Evolutionary conservation across 1,140 invertebrate genomes (phyloP), one percentile per base, ranked within the genome.

Genomic region (Brachionus rotundiformis): DNA sequence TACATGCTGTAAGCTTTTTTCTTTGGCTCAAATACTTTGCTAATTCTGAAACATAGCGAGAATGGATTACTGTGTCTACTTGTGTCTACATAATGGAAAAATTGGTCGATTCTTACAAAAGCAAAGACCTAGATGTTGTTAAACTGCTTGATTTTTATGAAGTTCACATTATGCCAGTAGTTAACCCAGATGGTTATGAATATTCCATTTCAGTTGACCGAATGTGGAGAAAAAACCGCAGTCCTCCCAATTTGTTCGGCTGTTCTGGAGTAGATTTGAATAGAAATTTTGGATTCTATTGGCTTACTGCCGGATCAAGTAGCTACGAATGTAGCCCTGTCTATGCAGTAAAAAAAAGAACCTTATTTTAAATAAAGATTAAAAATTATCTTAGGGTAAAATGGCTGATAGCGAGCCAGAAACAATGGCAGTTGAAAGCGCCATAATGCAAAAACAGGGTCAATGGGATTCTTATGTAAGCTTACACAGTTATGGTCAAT

Each of bases 181-280:
- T 63, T 3, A 82, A 82, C 49, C 81, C 81, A 33, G 81, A 82
- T 19, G 81, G 81, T 8, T 82, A 82, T n/a, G 47, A 75, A 33
- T 75, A 75, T 71, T n/a, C n/a, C 8, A 63, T 36, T 49, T 27
- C 19, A 16, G 27, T 29, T 5, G 31, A 54, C 31, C 47, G 83
- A 36, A 76, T 83, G 79, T 83, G 83, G 83, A 49, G 83, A 25
- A 83, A 83, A 59, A 83, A 71, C 36, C 61, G 82, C 1, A 33
- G 25, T 41, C 79, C 82, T 31, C 41, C 41, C 39, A 25, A 44
- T 33, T 11, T 25, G 1, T n/a, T 13, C 16, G 79, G 59, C 5
- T 84, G 83, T 68, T 25, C 23, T 31, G 80, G 71, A 49, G 83
- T 83, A 19, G 61, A 79, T 65, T 47, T 80, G 13, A 81, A 82